Conservation (phyloP, 2,888 invertebrate genomes). For the Nomada flava region DNA sequence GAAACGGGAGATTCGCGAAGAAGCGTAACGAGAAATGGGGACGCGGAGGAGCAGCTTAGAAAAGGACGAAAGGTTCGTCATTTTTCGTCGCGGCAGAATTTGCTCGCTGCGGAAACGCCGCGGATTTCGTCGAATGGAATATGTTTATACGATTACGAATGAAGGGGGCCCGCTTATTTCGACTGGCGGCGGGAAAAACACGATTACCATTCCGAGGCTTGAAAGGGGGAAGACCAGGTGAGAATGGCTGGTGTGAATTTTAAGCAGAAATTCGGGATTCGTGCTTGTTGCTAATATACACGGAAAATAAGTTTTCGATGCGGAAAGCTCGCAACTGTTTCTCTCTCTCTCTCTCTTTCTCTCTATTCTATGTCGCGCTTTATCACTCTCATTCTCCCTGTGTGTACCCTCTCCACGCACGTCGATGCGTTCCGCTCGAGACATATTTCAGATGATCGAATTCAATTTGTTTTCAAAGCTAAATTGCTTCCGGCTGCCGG, state of each 20-base stretch:
- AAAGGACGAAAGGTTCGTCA: not conserved
- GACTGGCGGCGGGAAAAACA: not conserved
- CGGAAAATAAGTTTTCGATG: constrained; percentile 40
- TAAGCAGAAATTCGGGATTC: constrained; percentile 6
- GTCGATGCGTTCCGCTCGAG: constrained; percentile 20
- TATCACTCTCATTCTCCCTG: not conserved
- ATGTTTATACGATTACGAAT: constrained; percentile 5
- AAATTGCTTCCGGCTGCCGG: constrained; percentile 20
- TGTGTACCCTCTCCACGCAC: constrained; percentile 36
- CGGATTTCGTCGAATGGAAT: not conserved
- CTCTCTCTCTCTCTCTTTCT: not conserved
- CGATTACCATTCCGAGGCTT: not conserved
- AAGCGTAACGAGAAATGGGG: not conserved
- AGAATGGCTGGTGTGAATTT: constrained; percentile 4
- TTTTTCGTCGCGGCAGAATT: not conserved
- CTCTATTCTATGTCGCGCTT: too few relatives aligned
- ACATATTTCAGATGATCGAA: constrained; percentile 47
- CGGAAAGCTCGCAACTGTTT: constrained; percentile 7
- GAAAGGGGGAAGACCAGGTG: too few relatives aligned
- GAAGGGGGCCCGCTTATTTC: constrained; percentile 5
- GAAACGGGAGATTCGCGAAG: not conserved
- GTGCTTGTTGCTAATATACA: constrained; percentile 35
- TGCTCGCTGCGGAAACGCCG: not conserved
- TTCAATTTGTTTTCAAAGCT: constrained; percentile 39
- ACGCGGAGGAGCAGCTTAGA: too few relatives aligned